A percentile compares a stretch with the other conserved stretches of the same genome.
phyloP scores from a whole-genome alignment of 2,888 invertebrate genomes.

The Teinopalpus imperialis region DNA sequence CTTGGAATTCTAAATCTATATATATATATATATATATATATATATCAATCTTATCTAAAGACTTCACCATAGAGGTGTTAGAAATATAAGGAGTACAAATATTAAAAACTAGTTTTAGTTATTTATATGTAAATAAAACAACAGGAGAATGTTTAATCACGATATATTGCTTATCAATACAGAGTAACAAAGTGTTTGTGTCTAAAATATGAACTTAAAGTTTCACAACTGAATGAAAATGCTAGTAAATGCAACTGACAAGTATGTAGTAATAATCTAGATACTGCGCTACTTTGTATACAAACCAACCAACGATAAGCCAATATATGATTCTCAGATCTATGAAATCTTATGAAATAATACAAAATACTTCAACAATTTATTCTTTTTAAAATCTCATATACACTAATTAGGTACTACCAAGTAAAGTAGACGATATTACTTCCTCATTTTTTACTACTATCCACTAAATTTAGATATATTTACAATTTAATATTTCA shows the following conservation, averaged over 20 bases:
- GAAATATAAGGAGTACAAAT: too few relatives aligned
- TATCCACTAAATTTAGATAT: slow-evolving; percentile 74
- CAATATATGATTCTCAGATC: slow-evolving; percentile 67
- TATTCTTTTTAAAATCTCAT: slow-evolving; percentile 71
- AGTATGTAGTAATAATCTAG: slow-evolving; percentile 54
- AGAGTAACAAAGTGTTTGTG: slow-evolving; percentile 73
- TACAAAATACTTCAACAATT: slow-evolving; percentile 70
- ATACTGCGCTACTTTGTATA: slow-evolving; percentile 66
- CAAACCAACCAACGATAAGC: slow-evolving; percentile 57
- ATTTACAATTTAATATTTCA: slow-evolving; percentile 66
- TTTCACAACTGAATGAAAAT: slow-evolving; percentile 70
- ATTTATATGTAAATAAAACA: slow-evolving; percentile 38
- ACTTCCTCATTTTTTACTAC: slow-evolving; percentile 64
- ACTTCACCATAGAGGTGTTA: too few relatives aligned
- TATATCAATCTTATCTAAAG: too few relatives aligned
- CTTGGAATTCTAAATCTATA: too few relatives aligned
- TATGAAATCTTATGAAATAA: slow-evolving; percentile 63
- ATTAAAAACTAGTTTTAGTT: too few relatives aligned
- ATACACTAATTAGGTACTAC: slow-evolving; percentile 76
- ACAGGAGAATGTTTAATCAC: slow-evolving; percentile 56
- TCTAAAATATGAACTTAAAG: slow-evolving; percentile 66
- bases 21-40: too few relatives aligned
- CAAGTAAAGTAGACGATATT: slow-evolving; percentile 64
- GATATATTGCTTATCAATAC: slow-evolving; percentile 81
- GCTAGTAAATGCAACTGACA: slow-evolving; percentile 79